These are phyloP conservation scores for rat (Rattus norvegicus) DNA, from an alignment of 2,113 vertebrate genomes.

Conservation along the genomic window DNA sequence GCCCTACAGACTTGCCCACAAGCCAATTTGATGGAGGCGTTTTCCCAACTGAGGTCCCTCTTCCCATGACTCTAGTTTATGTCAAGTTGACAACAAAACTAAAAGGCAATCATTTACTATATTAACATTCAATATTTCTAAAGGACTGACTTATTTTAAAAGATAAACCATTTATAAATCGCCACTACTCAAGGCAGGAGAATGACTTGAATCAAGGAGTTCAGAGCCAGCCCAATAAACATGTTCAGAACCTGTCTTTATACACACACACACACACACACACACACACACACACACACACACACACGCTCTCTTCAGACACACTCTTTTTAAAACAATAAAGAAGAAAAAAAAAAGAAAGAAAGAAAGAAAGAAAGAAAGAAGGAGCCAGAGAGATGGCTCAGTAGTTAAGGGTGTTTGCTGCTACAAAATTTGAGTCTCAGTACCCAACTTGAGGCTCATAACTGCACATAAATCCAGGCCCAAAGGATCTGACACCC, in stretches of 20 bases:
- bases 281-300: no score
- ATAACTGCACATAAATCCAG: neutral
- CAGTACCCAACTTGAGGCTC: neutral
- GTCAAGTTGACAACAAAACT: neutral
- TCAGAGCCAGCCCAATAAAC: neutral
- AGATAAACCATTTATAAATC: conserved; percentile 33
- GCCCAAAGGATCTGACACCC: neutral
- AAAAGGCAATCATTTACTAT: neutral
- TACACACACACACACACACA: no score
- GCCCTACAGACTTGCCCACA: neutral
- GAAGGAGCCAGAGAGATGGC: neutral
- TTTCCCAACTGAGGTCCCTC: neutral
- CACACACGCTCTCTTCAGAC: no score
- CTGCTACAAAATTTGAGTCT: neutral
- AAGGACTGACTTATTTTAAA: neutral
- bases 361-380: no score
- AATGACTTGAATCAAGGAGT: neutral
- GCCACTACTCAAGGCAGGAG: neutral
- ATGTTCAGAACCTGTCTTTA: neutral
- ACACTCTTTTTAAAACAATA: neutral
- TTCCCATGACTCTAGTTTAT: neutral
- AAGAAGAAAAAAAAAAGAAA: no score
- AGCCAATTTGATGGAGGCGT: neutral
- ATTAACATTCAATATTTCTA: conserved; percentile 15
- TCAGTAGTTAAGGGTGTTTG: neutral